Percentiles rank a stretch among this genome's conserved stretches.
These are phyloP conservation scores for Euplexia lucipara DNA, from an alignment of 2,888 invertebrate species.

Conservation along the genomic window DNA sequence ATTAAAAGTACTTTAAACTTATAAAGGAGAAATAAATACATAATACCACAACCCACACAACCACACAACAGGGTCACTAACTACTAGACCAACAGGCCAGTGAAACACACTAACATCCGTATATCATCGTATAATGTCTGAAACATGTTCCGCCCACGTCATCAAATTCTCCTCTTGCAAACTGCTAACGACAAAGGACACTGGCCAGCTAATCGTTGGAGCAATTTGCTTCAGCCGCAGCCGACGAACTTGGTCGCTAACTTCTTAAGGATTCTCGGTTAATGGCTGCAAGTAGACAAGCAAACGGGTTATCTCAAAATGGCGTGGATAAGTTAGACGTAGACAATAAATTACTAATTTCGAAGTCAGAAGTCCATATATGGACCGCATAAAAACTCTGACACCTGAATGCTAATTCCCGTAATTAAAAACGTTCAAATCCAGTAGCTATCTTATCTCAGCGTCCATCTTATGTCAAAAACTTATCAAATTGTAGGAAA, in stretches of 20 bases:
- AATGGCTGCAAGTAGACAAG: constrained; percentile 5
- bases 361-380: no score
- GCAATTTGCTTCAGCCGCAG: constrained; percentile 70
- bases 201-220: constrained; percentile 59
- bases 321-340: neutral
- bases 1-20: no score
- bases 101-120: constrained; percentile 19
- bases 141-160: constrained; percentile 34
- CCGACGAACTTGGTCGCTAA: constrained; percentile 55
- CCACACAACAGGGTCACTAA: no score
- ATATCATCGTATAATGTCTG: constrained; percentile 38
- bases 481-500: no score
- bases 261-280: constrained; percentile 26
- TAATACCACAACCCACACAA: no score
- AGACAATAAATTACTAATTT: no score
- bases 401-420: no score
- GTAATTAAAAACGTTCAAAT: no score
- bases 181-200: constrained; percentile 46
- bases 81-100: neutral
- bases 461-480: no score
- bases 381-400: no score
- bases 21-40: no score
- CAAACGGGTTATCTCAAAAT: neutral
- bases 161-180: constrained; percentile 45
- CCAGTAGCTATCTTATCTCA: no score